Evolutionary conservation across 2,797 vertebrate genomes (phyloP), one percentile per base, ranked within the genome.

Genomic region (Rhadinocentrus ornatus): DNA sequence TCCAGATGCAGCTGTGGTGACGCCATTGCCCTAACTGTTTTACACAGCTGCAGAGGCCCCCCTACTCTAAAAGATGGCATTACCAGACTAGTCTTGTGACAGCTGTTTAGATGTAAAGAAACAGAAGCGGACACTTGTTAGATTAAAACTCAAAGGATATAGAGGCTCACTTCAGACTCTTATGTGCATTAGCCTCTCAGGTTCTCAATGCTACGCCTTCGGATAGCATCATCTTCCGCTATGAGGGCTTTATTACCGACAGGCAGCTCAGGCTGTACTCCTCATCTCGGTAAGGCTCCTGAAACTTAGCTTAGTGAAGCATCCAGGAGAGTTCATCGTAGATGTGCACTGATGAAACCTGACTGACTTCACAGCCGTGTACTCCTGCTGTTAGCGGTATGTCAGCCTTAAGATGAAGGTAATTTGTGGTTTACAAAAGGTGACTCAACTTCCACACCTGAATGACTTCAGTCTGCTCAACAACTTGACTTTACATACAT

Each of bases 1-100:
- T 78, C 69, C 77, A 78, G 73, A 84, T 90, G 86, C 89, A 93
- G 92, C 91, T 93, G 92, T 75, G 83, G 78, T 75, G 73, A 84
- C 84, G 88, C 76, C 81, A 84, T 89, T 24, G 24, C 27, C 70
- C 53, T 15, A 75, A 84, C 76, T 63, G 13, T 80, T 87, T 88
- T 71, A 61, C 89, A 82, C 90, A 93, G 90, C 87, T 93, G 90
- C 81, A 73, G 58, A 48, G 83, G 60, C 62, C 50, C 75, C 46
- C 31, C 55, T 13, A 41, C 39, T 32, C 46, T 39, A 39, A 52
- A 62, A 60, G 46, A 73, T 71, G 55, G 61, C 76, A 69, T 67
- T 22, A 29, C 68, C 73, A 81, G 81, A 50, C 34, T 58, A 26
- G 12, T 70, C 31, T 83, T 74, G 58, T 75, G 71, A 81, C 80